phyloP scores from a whole-genome alignment of 2,888 invertebrate species.

The Eupithecia subfuscata region DNA sequence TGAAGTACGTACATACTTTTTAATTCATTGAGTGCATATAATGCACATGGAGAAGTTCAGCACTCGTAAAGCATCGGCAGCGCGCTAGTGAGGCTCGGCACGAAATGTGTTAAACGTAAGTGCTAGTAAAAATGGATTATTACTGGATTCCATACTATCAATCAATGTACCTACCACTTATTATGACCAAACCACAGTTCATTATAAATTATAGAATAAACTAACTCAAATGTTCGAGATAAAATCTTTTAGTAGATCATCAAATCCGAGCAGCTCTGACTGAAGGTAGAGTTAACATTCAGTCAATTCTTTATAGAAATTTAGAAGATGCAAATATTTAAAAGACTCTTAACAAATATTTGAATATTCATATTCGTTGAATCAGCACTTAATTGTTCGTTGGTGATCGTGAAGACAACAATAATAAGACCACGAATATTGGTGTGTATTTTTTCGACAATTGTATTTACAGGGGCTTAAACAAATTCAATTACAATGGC shows the following conservation, averaged over 20 bases:
- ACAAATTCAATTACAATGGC: constrained; percentile 26
- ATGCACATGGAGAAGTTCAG: background rate
- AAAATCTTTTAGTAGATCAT: background rate
- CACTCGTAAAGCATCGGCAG: background rate
- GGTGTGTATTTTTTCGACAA: constrained; percentile 8
- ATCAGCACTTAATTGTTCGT: background rate
- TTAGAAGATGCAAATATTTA: background rate
- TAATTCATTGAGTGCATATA: background rate
- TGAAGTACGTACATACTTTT: background rate
- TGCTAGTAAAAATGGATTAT: background rate
- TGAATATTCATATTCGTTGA: background rate
- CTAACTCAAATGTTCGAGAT: background rate
- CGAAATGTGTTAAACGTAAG: background rate
- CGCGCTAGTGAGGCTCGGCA: background rate
- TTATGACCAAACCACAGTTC: background rate
- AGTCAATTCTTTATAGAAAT: background rate
- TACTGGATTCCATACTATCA: background rate
- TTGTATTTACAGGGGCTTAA: constrained; percentile 8
- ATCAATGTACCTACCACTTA: background rate
- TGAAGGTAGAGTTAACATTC: background rate
- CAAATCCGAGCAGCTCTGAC: background rate
- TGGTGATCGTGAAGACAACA: background rate
- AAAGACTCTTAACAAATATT: background rate
- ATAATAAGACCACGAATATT: constrained; percentile 14
- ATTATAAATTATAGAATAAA: too few species aligned